Percentiles rank a stretch among this genome's conserved stretches.
Evolutionary conservation across 2,113 vertebrate species (phyloP).

Genomic region (Uropsilus gracilis): DNA sequence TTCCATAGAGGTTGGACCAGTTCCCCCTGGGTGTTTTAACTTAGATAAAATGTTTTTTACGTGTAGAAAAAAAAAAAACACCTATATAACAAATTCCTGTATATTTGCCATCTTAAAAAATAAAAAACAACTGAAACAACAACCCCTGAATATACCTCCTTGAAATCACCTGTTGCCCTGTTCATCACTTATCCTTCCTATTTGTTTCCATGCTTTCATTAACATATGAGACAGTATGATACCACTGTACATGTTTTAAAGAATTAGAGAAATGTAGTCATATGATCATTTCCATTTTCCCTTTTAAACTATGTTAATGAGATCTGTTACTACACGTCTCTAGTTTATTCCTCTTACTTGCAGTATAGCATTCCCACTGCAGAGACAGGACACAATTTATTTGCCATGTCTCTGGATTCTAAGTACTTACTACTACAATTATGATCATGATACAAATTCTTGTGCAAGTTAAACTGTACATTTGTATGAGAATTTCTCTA

Average conservation of each 20-base stretch:
- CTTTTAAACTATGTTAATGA: not conserved
- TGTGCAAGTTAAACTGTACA: not conserved
- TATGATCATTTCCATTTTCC: not conserved
- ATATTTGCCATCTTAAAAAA: not conserved
- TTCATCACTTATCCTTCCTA: not conserved
- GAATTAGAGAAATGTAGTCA: not conserved
- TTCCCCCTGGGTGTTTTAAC: not conserved
- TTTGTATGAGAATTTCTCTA: not conserved
- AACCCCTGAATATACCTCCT: not conserved
- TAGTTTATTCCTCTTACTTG: not conserved
- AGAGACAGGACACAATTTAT: not conserved
- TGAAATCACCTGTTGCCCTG: not conserved
- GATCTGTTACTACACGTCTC: not conserved
- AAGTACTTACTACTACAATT: not conserved
- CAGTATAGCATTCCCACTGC: not conserved
- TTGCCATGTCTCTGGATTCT: not conserved
- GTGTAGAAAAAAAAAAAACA: not conserved
- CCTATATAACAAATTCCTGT: not conserved
- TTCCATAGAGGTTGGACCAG: too few species aligned
- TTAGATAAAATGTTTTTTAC: conserved; percentile 27
- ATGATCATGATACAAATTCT: not conserved
- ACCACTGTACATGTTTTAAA: not conserved
- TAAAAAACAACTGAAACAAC: not conserved
- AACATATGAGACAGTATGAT: not conserved
- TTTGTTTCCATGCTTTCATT: not conserved